Base-by-base conservation (phyloP, 1,140 invertebrate genomes). In the Papilio machaon region DNA sequence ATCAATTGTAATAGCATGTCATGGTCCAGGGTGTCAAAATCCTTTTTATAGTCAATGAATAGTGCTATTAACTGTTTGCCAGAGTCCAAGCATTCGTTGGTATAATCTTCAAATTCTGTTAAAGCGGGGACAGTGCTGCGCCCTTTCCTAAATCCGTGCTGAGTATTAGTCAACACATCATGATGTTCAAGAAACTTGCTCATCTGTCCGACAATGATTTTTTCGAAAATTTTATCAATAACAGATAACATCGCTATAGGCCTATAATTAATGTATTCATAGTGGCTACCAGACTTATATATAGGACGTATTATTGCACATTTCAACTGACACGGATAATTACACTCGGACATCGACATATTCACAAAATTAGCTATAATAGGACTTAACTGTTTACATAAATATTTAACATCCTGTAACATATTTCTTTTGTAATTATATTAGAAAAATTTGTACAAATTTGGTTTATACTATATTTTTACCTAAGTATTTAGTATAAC, bases 21-120 rank as follows among this genome's bases (percentile, higher is more conserved):
- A 64, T 83, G 82, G 30, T 84, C 77, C 2, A 85, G 60, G 8
- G 82, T 84, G 52, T 85, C 82, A 49, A 84, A 85, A 6, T 80
- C 82, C 49, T 86, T 86, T 78, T 84, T 86, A 46, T 79, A 86
- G 30, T 85, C 86, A 54, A 85, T 83, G 76, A 83, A 85, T 13
- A 84, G 30, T 30, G 49, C 79, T 10, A 84, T 35, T 13, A 85
- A 47, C 2, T 84, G 70, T 73, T 85, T 82, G 11, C 79, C 58
- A 23, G 10, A 13, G 58, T 60, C 58, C 7, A 60, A 13, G 58
- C 11, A 23, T 60, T 60, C 58, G n/a, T 60, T 60, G 11, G 11
- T 60, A 23, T 11, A 13, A 8, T 60, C 58, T 60, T n/a, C 58
- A 60, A 60, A 60, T 13, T 23, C n/a, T 11, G 58, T 60, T 11